Percentiles rank a stretch among this genome's conserved stretches.
phyloP scores from a whole-genome alignment of 2,888 invertebrate species.

The Xanthia togata region DNA sequence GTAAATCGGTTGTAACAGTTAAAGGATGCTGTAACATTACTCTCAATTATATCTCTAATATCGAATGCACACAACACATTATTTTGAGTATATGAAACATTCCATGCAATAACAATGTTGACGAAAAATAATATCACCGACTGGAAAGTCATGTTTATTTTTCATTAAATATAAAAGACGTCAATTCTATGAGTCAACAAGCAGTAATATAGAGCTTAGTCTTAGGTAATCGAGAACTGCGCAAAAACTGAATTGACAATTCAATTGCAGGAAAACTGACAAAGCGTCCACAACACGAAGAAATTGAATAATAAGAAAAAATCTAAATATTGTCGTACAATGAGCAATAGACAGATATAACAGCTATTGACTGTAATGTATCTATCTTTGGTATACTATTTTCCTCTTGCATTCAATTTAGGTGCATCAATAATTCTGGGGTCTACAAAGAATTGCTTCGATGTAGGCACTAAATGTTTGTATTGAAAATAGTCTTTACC shows the following conservation, averaged over 20 bases:
- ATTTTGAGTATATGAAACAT: not conserved
- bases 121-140: not conserved
- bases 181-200: conserved; percentile 29
- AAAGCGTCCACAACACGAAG: conserved; percentile 43
- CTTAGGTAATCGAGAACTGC: conserved; percentile 44
- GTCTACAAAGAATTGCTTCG: not conserved
- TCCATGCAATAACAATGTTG: not conserved
- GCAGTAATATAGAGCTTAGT: conserved; percentile 43
- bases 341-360: conserved; percentile 19
- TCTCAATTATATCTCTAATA: conserved; percentile 19
- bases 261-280: conserved; percentile 58
- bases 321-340: conserved; percentile 45
- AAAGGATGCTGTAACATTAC: conserved; percentile 57
- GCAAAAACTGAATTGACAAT: conserved; percentile 62
- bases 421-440: not conserved
- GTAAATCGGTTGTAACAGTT: conserved; percentile 61
- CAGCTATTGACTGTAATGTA: conserved; percentile 24
- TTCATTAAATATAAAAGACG: conserved; percentile 16
- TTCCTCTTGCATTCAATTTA: conserved; percentile 19
- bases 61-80: not conserved
- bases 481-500: not conserved
- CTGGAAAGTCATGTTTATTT: not conserved
- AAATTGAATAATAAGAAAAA: conserved; percentile 56
- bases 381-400: conserved; percentile 17
- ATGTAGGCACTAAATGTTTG: conserved; percentile 2